Conservation (phyloP, 2,113 vertebrate species). For the Balaenoptera acutorostrata region DNA sequence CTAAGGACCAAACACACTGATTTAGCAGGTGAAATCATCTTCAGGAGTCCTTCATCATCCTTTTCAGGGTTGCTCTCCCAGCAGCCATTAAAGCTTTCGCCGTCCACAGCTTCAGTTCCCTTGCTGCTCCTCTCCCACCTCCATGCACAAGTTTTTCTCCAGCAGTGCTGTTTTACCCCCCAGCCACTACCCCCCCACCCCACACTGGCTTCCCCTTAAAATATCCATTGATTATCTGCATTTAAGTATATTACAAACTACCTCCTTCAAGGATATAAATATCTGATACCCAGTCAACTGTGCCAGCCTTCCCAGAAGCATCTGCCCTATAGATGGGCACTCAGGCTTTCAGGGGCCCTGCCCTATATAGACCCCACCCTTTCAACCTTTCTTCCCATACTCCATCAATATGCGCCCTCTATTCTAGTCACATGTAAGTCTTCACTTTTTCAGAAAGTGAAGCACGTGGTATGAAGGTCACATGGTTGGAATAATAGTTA, state of each 20-base stretch:
- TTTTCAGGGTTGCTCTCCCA: not conserved
- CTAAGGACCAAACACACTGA: not conserved
- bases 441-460: not conserved
- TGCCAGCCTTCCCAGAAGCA: not conserved
- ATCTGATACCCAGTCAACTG: not conserved
- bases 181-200: not conserved
- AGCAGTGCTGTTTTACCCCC: not conserved
- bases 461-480: not conserved
- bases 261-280: not conserved
- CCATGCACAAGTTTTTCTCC: not conserved
- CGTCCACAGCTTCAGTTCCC: not conserved
- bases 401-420: not conserved
- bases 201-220: not conserved
- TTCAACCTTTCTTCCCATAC: not conserved
- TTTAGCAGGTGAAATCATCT: not conserved
- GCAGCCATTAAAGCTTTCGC: not conserved
- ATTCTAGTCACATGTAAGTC: not conserved
- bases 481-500: not conserved
- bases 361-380: too few species aligned
- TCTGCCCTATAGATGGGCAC: not conserved
- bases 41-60: not conserved
- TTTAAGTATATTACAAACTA: not conserved
- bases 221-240: not conserved
- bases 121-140: not conserved
- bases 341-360: not conserved